Percentiles rank a stretch among this genome's conserved stretches.
Evolutionary conservation across 1,140 invertebrate genomes (phyloP).

Genomic region (Propsilocerus akamusi): DNA sequence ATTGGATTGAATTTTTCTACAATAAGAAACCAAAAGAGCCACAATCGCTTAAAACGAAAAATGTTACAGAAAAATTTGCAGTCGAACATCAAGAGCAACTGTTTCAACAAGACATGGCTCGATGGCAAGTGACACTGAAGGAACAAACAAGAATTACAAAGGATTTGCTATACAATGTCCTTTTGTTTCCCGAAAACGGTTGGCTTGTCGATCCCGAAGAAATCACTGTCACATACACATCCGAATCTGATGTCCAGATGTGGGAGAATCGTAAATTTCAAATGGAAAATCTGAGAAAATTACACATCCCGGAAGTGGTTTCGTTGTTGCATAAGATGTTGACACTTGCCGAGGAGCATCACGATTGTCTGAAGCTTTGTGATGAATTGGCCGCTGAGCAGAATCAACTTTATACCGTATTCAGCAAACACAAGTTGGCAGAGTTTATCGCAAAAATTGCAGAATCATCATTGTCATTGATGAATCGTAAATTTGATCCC

Average conservation of each 20-base stretch:
- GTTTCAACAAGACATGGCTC: constrained; percentile 51
- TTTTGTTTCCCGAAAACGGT: constrained; percentile 74
- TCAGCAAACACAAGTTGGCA: constrained; percentile 51
- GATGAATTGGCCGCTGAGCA: constrained; percentile 63
- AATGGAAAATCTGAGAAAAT: constrained; percentile 50
- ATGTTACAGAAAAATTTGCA: constrained; percentile 76
- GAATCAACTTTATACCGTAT: constrained; percentile 60
- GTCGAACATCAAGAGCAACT: constrained; percentile 64
- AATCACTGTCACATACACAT: constrained; percentile 17
- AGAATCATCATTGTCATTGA: constrained; percentile 52
- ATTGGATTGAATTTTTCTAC: constrained; percentile 74
- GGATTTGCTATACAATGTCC: constrained; percentile 67
- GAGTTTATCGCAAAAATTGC: constrained; percentile 59
- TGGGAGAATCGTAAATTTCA: constrained; percentile 31
- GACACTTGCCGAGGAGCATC: constrained; percentile 49
- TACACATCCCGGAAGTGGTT: constrained; percentile 69
- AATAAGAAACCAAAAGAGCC: constrained; percentile 52
- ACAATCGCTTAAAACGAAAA: constrained; percentile 32
- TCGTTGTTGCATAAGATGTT: constrained; percentile 65
- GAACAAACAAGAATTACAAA: constrained; percentile 48
- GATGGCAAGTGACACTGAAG: constrained; percentile 51
- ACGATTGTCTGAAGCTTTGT: constrained; percentile 59
- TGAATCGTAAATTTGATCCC: constrained; percentile 53
- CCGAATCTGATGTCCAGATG: constrained; percentile 6
- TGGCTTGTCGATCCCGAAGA: constrained; percentile 64